A percentile compares a stretch with the other conserved stretches of the same genome.
Conservation (phyloP, 2,888 invertebrate species). For the Steromphala cineraria region DNA sequence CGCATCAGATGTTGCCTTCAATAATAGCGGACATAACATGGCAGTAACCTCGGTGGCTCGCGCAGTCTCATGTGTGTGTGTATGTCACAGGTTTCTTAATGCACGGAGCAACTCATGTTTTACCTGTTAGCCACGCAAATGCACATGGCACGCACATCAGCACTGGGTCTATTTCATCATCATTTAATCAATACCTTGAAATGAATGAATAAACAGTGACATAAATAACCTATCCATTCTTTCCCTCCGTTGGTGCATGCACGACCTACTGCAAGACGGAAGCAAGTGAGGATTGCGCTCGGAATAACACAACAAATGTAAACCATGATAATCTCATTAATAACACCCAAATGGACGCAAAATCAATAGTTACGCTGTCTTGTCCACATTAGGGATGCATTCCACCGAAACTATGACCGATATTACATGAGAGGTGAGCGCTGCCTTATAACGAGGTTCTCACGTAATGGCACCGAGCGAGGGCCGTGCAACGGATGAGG, state of each 20-base stretch:
- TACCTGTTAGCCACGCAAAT: background rate
- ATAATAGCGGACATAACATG: no score
- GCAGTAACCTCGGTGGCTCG: no score
- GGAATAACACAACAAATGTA: background rate
- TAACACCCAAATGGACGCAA: background rate
- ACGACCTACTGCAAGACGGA: background rate
- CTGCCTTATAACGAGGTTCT: conserved; percentile 1
- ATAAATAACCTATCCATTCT: conserved; percentile 11
- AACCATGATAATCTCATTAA: background rate
- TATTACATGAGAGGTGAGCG: background rate
- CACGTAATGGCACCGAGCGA: background rate
- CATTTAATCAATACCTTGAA: background rate
- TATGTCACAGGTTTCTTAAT: no score
- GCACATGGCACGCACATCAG: background rate
- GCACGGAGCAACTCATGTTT: background rate
- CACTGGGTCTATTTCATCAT: background rate
- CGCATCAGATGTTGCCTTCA: background rate
- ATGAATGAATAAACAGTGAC: conserved; percentile 13
- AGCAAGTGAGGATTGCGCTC: no score
- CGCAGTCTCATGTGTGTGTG: no score
- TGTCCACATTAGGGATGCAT: background rate
- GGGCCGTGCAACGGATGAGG: background rate
- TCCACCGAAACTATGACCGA: background rate
- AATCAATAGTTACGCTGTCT: background rate
- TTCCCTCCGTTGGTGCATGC: background rate